A percentile compares a stretch with the other conserved stretches of the same genome.
Evolutionary conservation across 2,113 vertebrate species (phyloP).

Genomic region (Pyxicephalus adspersus): DNA sequence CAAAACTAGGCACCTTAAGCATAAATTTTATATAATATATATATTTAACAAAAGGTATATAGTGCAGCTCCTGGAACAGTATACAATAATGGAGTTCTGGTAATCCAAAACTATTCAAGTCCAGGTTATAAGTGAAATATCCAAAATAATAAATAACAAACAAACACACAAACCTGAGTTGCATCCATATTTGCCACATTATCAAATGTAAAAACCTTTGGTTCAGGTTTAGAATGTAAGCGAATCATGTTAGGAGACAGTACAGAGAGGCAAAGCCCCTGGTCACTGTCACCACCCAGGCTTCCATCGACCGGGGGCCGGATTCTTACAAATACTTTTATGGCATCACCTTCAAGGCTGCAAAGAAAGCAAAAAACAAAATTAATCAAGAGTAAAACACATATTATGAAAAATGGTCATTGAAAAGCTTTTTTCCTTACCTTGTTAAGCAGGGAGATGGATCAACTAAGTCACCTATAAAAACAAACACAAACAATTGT

Average conservation of each 20-base stretch:
- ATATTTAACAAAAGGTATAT: no score
- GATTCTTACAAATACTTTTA: slow-evolving; percentile 91
- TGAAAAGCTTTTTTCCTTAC: slow-evolving; percentile 73
- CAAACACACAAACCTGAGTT: slow-evolving; percentile 81
- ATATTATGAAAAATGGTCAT: no score
- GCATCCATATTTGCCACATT: slow-evolving; percentile 88
- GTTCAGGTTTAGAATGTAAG: slow-evolving; percentile 90
- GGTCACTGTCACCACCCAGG: slow-evolving; percentile 75
- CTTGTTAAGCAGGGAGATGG: slow-evolving; percentile 62
- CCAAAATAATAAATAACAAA: no score
- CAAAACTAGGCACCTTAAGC: no score
- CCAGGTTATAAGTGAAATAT: no score
- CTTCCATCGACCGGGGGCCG: slow-evolving; percentile 80
- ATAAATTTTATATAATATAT: no score
- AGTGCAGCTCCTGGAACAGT: no score
- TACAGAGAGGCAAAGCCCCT: slow-evolving; percentile 81
- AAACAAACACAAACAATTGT: slow-evolving; percentile 45
- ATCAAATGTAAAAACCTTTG: slow-evolving; percentile 90
- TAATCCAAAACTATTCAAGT: no score
- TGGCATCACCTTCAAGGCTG: slow-evolving; percentile 85
- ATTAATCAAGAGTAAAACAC: neutral
- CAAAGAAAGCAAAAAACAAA: slow-evolving; percentile 17
- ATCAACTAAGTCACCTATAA: slow-evolving; percentile 67
- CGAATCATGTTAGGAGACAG: slow-evolving; percentile 83
- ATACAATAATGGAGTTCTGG: no score